These are phyloP conservation scores for Falco biarmicus DNA, from an alignment of 2,797 vertebrate genomes.

Conservation along the genomic window DNA sequence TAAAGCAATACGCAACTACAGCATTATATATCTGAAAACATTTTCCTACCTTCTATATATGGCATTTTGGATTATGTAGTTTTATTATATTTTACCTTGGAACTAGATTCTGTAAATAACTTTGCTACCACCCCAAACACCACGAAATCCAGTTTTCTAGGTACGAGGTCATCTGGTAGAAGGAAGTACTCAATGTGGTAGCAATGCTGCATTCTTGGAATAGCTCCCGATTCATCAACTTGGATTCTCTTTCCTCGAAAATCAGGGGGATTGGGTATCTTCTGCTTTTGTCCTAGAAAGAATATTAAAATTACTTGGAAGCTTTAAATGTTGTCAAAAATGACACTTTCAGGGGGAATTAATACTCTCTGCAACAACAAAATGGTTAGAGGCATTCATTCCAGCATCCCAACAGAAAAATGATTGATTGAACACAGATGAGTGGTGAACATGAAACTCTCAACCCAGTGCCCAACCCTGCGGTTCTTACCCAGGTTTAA, in stretches of 20 bases:
- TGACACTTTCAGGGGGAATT: neutral
- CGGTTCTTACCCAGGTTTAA: neutral
- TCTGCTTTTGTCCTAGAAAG: constrained; percentile 61
- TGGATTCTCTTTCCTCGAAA: neutral
- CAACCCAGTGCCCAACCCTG: neutral
- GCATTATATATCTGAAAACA: neutral
- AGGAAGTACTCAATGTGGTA: constrained; percentile 85
- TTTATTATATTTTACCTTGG: constrained; percentile 33
- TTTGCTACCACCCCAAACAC: constrained; percentile 79
- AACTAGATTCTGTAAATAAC: constrained; percentile 75
- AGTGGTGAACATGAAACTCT: neutral
- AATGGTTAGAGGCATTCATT: neutral
- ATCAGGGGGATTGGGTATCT: neutral
- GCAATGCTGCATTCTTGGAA: constrained; percentile 66
- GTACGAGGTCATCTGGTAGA: constrained; percentile 77
- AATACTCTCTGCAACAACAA: neutral
- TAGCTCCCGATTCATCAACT: neutral
- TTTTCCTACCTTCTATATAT: neutral
- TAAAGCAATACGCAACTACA: neutral
- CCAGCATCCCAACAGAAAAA: neutral
- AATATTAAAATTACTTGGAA: neutral
- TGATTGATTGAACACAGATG: neutral
- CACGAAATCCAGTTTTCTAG: constrained; percentile 79
- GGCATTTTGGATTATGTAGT: neutral
- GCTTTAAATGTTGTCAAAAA: neutral